These are phyloP conservation scores for Brachionus rubens DNA, from an alignment of 1,140 invertebrate genomes.

Conservation along the genomic window DNA sequence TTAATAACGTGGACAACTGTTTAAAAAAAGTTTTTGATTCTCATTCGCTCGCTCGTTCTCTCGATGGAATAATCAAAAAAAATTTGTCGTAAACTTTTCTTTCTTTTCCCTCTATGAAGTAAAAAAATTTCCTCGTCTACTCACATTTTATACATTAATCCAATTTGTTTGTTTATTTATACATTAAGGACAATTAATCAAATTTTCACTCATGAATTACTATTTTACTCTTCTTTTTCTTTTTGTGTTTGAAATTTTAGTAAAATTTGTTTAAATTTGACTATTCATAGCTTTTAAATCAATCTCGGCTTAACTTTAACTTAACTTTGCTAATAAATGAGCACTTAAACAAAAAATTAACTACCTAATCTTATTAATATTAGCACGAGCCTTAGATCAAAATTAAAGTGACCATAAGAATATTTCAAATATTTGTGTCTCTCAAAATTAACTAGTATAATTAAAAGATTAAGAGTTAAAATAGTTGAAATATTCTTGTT, in stretches of 20 bases:
- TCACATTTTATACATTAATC: slow-evolving; percentile 24
- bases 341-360: not conserved
- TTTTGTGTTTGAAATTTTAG: not conserved
- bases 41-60: no score
- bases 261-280: slow-evolving; percentile 30
- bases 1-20: slow-evolving; percentile 22
- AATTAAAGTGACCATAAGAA: slow-evolving; percentile 35
- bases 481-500: slow-evolving; percentile 32
- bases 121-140: not conserved
- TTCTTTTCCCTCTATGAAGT: no score
- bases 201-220: not conserved
- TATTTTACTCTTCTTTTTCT: no score
- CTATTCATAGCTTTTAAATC: slow-evolving; percentile 18
- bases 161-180: not conserved
- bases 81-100: slow-evolving; percentile 9
- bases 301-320: slow-evolving; percentile 7
- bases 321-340: not conserved
- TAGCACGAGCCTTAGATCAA: slow-evolving; percentile 36
- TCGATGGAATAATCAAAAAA: not conserved
- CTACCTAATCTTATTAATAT: slow-evolving; percentile 35
- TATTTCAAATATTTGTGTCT: slow-evolving; percentile 36
- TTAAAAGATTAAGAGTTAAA: slow-evolving; percentile 30
- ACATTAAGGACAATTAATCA: slow-evolving; percentile 19
- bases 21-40: no score
- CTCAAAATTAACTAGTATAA: not conserved